Base-by-base conservation (phyloP, 2,113 vertebrate species). In the Sturnira hondurensis region DNA sequence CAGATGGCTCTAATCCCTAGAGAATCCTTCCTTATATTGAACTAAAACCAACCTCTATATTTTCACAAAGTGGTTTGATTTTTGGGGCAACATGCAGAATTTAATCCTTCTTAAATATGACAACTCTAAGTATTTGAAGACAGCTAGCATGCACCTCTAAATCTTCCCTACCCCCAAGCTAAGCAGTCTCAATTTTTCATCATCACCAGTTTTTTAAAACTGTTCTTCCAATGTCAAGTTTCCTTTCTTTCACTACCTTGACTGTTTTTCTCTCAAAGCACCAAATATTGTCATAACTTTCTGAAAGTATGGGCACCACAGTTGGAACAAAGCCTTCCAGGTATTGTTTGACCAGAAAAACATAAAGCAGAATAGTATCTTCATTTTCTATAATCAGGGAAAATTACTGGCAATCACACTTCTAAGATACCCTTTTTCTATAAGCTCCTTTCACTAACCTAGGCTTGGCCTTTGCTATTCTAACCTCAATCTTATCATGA, bases 341-440 rank as follows among this genome's bases (percentile, higher is more conserved):
- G 61, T 76, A 54, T 82, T 97, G 86, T 93, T 73, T 91, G 93
- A 65, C 19, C 36, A 24, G 43, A 71, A 81, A 85, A 94, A 81
- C 63, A 28, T 22, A 52, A 78, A 93, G 67, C 13, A 61, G 45
- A 82, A 67, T 10, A 50, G 58, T 47, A 92, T 90, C 88, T 92
- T 16, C 16, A 83, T 97, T 97, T 97, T 89, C 81, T 91, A 11
- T 86, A 96, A 92, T 83, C 88, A 96, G 67, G 41, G 85, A 45
- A 90, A 96, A 96, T 96, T 74, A 81, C 38, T n/a, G 31, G 87
- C 67, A 70, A 83, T 96, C 82, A 89, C 22, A 52, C 61, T 74
- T 45, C 4, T 10, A 81, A n/a, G 88, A 50, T 31, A 38, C 19
- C 31, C 67, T 93, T 88, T 47, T 43, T 41, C 76, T 84, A 11